Percentiles rank a stretch among this genome's conserved stretches.
Evolutionary conservation across 2,113 vertebrate genomes (phyloP).

Genomic region (Tamias sibiricus): DNA sequence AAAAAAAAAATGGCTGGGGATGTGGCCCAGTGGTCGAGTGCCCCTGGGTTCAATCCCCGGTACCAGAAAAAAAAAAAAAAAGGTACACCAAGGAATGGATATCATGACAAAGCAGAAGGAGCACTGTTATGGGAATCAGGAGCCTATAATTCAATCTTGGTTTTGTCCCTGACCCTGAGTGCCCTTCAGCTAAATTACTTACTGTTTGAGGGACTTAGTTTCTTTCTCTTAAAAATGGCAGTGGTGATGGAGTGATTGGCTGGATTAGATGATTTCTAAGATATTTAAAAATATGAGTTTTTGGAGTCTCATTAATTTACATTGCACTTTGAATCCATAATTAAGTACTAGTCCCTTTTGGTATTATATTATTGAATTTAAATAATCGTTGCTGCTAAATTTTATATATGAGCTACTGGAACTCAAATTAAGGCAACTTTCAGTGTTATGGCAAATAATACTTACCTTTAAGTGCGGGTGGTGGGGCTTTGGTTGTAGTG

Average conservation of each 20-base stretch:
- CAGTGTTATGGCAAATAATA: neutral
- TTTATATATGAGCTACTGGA: neutral
- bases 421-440: neutral
- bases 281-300: neutral
- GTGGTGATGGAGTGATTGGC: neutral
- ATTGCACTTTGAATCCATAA: neutral
- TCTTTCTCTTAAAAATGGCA: conserved; percentile 11
- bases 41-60: no score
- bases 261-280: conserved; percentile 5
- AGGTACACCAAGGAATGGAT: neutral
- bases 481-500: conserved; percentile 89
- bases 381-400: neutral
- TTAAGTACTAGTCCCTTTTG: neutral
- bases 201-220: neutral
- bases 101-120: neutral
- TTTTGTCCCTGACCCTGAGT: neutral
- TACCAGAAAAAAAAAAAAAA: no score
- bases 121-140: neutral
- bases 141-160: neutral
- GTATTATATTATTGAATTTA: neutral
- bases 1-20: no score
- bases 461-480: conserved; percentile 89
- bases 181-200: neutral
- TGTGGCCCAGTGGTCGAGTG: no score
- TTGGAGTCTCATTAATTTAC: neutral